These are phyloP conservation scores for Nothobranchius kuhntae DNA, from an alignment of 2,113 vertebrate species.

Conservation along the genomic window DNA sequence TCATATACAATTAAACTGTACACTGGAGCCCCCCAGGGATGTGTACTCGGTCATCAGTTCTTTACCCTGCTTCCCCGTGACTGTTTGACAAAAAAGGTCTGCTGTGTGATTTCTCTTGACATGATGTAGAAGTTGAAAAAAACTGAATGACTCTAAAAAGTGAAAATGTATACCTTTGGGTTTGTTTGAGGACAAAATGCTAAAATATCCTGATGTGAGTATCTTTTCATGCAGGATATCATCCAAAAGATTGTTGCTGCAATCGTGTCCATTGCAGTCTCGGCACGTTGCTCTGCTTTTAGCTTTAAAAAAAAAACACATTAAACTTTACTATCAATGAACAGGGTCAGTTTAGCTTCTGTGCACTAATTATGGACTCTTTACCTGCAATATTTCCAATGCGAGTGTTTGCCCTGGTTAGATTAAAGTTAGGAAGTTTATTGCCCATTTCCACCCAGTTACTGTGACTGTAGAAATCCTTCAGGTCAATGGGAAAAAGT, in stretches of 20 bases:
- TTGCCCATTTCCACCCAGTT: constrained; percentile 74
- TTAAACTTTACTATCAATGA: too few relatives aligned
- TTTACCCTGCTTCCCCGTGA: too few relatives aligned
- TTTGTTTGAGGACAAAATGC: constrained; percentile 21
- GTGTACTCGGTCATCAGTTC: too few relatives aligned
- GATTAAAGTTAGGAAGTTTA: constrained; percentile 50
- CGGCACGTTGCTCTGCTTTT: constrained; percentile 64
- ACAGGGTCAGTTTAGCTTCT: neutral
- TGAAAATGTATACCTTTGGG: constrained; percentile 47
- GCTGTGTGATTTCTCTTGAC: too few relatives aligned
- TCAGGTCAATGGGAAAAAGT: neutral
- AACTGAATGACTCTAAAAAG: too few relatives aligned
- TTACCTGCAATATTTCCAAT: constrained; percentile 72
- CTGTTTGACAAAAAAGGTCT: too few relatives aligned
- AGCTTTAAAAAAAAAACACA: constrained; percentile 21
- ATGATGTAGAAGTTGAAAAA: too few relatives aligned
- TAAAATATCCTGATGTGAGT: constrained; percentile 74
- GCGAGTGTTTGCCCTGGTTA: constrained; percentile 50
- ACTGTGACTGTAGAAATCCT: constrained; percentile 79
- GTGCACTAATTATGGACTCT: neutral
- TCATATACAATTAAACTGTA: too few relatives aligned
- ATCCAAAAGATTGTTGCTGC: constrained; percentile 68
- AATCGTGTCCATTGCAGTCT: constrained; percentile 59
- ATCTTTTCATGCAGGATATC: constrained; percentile 34
- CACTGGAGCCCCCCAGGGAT: too few relatives aligned